Base-by-base conservation (phyloP, 1,140 invertebrate species). In the Lordiphosa stackelbergi region DNA sequence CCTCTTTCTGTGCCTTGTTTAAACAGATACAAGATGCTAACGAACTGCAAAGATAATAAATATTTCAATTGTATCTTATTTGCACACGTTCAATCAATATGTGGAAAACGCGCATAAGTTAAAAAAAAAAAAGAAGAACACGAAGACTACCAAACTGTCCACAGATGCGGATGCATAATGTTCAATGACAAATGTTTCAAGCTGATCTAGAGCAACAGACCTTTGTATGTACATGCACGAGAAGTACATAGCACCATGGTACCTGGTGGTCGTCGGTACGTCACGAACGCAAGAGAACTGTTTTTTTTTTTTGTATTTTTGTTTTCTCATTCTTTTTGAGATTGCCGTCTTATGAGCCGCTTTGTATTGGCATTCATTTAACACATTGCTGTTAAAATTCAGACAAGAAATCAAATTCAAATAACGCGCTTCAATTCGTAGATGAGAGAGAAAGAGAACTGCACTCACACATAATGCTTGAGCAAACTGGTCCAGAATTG, bases 31-130 rank as follows among this genome's bases (percentile, higher is more conserved):
- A 81, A 81, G 77, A 84, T 85, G 81, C 81, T 85, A 85, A 85
- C 81, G 81, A 85, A 85, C 79, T 85, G 74, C 79, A 73, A 81
- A 79, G 68, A 79, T 81, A 85, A 85, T 85, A 85, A 85, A 85
- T 85, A 85, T 85, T 85, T 85, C 85, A 85, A 85, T 85, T 85
- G 79, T 85, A 72, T 85, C 68, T 71, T 85, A 85, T 85, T 85
- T 85, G 79, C 79, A 85, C 79, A 85, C 79, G 74, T 85, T 85
- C 71, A 64, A 85, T 85, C 81, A 75, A 85, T 85, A 79, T 81
- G 70, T 83, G 71, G 66, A 71, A 70, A 74, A 74, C 61, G 56
- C 46, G 55, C 63, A 69, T 60, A 60, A 53, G 62, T 36, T 35
- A 22, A 37, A 37, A 49, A 49, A 49, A 43, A 24, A 48, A 37